phyloP scores from a whole-genome alignment of 2,888 invertebrate genomes.

The Hypsopygia costalis region DNA sequence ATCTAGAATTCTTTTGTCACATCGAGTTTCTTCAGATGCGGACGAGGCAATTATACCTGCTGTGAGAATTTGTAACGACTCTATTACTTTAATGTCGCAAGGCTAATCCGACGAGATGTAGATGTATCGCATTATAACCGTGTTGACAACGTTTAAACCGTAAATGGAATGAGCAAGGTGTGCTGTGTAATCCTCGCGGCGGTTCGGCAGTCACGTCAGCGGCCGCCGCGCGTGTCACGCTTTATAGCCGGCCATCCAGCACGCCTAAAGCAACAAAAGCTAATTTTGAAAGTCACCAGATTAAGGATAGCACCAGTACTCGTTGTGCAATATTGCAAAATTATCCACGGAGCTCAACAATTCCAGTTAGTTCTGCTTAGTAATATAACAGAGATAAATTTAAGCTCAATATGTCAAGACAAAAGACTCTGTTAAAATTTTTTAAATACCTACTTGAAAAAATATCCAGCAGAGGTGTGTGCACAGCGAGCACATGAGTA shows the following conservation, averaged over 20 bases:
- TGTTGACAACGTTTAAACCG: conserved; percentile 65
- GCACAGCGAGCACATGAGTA: no score
- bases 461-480: no score
- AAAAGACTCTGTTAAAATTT: no score
- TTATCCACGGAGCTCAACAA: conserved; percentile 21
- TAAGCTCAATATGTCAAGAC: no score
- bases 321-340: conserved; percentile 24
- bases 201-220: conserved; percentile 53
- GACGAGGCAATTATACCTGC: no score
- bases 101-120: conserved; percentile 60
- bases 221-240: conserved; percentile 36
- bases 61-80: conserved; percentile 13
- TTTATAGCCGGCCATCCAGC: conserved; percentile 45
- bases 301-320: conserved; percentile 45
- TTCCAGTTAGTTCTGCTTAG: background rate
- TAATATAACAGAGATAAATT: no score
- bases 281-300: conserved; percentile 63
- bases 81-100: conserved; percentile 38
- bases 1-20: no score
- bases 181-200: conserved; percentile 54
- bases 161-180: conserved; percentile 63
- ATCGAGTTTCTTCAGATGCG: no score
- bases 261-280: conserved; percentile 56
- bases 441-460: no score
- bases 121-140: conserved; percentile 47